phyloP scores from a whole-genome alignment of 2,797 vertebrate genomes.

The Brotula barbata region DNA sequence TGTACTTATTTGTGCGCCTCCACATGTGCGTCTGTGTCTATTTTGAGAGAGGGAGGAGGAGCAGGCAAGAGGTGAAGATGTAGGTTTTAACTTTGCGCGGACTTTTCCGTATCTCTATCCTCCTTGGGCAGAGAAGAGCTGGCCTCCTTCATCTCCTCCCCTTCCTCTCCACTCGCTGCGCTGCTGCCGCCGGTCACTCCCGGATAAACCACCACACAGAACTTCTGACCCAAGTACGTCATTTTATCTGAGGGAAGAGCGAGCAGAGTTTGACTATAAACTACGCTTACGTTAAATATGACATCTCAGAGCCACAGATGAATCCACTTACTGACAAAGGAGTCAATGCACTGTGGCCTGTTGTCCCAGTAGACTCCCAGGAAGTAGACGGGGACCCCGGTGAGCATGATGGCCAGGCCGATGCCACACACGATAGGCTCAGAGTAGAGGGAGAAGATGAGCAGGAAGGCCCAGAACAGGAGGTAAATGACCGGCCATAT shows the following conservation, averaged over 20 bases:
- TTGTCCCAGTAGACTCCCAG: constrained; percentile 91
- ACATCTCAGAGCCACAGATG: neutral
- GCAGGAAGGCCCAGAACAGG: constrained; percentile 93
- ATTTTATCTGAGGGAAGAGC: constrained; percentile 77
- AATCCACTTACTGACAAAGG: constrained; percentile 82
- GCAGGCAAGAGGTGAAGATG: constrained; percentile 1
- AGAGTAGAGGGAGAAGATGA: constrained; percentile 92
- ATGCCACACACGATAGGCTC: constrained; percentile 92
- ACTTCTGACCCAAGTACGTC: constrained; percentile 87
- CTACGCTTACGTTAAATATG: too few species aligned
- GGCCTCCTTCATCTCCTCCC: constrained; percentile 70
- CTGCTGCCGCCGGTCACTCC: constrained; percentile 22
- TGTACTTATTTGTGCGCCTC: constrained; percentile 17
- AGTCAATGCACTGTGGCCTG: constrained; percentile 86
- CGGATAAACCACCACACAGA: constrained; percentile 91
- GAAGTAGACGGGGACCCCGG: constrained; percentile 91
- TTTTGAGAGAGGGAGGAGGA: neutral
- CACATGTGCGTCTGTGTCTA: constrained; percentile 29
- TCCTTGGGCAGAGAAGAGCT: constrained; percentile 70
- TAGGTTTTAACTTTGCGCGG: constrained; percentile 67
- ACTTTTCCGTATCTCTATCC: constrained; percentile 67
- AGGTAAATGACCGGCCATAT: constrained; percentile 91
- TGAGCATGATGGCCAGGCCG: constrained; percentile 93
- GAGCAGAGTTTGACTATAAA: constrained; percentile 5
- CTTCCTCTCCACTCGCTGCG: constrained; percentile 52